Evolutionary conservation across 37 sponge, comb jelly and placozoan genomes (phyloP).

Genomic region (Ephydatia muelleri): DNA sequence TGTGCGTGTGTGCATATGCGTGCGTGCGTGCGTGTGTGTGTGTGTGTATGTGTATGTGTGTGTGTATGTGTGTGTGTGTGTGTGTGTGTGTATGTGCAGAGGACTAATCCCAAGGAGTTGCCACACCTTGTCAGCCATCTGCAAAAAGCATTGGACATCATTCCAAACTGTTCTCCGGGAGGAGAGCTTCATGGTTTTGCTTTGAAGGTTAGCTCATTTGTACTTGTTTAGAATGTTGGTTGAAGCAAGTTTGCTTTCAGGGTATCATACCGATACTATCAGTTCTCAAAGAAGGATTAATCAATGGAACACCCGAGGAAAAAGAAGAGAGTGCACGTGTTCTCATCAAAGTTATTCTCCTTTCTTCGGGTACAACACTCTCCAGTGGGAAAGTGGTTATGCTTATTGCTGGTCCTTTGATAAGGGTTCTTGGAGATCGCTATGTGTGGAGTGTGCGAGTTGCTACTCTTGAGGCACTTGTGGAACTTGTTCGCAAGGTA

Average conservation of each 20-base stretch:
- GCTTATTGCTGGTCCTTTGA: constrained; percentile 92
- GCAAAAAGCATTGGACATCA: constrained; percentile 33
- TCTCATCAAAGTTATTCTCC: constrained; percentile 80
- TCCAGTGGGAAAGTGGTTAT: constrained; percentile 70
- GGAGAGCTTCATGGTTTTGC: constrained; percentile 69
- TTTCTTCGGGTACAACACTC: constrained; percentile 66
- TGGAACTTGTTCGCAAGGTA: constrained; percentile 85
- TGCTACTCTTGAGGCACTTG: constrained; percentile 89
- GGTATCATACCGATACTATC: constrained; percentile 79
- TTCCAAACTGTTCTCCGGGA: constrained; percentile 20
- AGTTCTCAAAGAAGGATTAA: constrained; percentile 86
- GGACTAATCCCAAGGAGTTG: constrained; percentile 52
- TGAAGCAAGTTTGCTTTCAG: constrained; percentile 30
- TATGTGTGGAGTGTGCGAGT: constrained; percentile 79
- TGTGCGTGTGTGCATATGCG: background rate
- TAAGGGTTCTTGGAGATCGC: constrained; percentile 91
- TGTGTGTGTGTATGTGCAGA: constrained; percentile 29
- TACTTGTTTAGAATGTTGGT: background rate
- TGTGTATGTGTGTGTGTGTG: constrained; percentile 10
- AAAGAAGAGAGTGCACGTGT: constrained; percentile 91
- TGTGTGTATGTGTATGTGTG: background rate
- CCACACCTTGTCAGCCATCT: constrained; percentile 57
- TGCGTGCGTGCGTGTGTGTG: background rate
- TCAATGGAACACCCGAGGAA: constrained; percentile 88
- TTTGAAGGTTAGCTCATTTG: constrained; percentile 44